phyloP scores from a whole-genome alignment of 2,888 invertebrate species.

The Polyploca ridens region DNA sequence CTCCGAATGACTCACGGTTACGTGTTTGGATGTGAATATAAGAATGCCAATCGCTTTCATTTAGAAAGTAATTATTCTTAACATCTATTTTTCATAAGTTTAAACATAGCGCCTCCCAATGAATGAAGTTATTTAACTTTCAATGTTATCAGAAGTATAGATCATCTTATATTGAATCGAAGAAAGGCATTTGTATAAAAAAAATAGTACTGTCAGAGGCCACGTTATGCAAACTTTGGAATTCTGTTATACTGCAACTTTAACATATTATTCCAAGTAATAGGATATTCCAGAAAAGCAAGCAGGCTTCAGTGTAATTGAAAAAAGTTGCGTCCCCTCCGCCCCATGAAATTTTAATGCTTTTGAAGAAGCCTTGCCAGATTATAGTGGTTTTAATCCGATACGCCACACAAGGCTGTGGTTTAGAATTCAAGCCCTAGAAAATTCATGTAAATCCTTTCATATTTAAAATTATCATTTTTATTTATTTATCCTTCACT shows the following conservation, averaged over 20 bases:
- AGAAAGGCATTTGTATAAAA: neutral
- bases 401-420: slow-evolving; percentile 38
- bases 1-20: slow-evolving; percentile 60
- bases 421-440: slow-evolving; percentile 46
- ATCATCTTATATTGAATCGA: no score
- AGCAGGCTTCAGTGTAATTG: slow-evolving; percentile 62
- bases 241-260: neutral
- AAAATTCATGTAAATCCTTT: slow-evolving; percentile 18
- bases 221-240: neutral
- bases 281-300: slow-evolving; percentile 51
- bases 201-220: neutral
- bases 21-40: slow-evolving; percentile 32
- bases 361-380: slow-evolving; percentile 67
- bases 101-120: no score
- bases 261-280: neutral
- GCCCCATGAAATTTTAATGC: slow-evolving; percentile 61
- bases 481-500: no score
- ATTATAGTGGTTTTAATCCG: slow-evolving; percentile 60
- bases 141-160: no score
- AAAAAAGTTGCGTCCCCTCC: slow-evolving; percentile 54
- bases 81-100: no score
- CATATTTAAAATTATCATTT: neutral
- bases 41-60: neutral
- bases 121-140: no score
- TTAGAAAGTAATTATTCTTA: neutral